Evolutionary conservation across 2,888 invertebrate species (phyloP).

Genomic region (Xestia rhomboidea): DNA sequence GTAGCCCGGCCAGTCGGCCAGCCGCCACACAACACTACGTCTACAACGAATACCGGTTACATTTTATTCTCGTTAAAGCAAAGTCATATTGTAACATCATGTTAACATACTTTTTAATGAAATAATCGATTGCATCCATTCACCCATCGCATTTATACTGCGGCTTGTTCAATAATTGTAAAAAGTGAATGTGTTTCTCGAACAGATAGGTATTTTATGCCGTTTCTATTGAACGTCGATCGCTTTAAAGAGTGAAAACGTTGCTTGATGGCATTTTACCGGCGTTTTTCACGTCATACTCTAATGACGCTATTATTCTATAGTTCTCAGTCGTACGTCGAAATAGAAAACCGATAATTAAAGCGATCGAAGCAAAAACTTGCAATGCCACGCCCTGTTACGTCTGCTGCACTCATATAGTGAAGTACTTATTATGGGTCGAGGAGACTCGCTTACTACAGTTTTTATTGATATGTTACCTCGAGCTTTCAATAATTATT

Average conservation of each 20-base stretch:
- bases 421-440: constrained; percentile 32
- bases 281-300: constrained; percentile 75
- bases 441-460: constrained; percentile 42
- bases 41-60: constrained; percentile 26
- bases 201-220: constrained; percentile 64
- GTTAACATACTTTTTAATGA: constrained; percentile 46
- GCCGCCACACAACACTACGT: constrained; percentile 9
- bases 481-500: constrained; percentile 10
- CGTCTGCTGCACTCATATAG: constrained; percentile 48
- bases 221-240: constrained; percentile 74
- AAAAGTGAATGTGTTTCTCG: constrained; percentile 75
- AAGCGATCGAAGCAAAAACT: constrained; percentile 72
- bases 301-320: constrained; percentile 83
- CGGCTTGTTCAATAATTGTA: constrained; percentile 55
- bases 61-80: constrained; percentile 31
- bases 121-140: constrained; percentile 61
- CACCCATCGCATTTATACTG: constrained; percentile 41
- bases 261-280: constrained; percentile 65
- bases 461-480: constrained; percentile 33
- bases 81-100: constrained; percentile 42
- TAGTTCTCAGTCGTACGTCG: constrained; percentile 81
- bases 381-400: constrained; percentile 62
- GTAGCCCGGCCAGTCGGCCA: background rate
- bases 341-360: constrained; percentile 87
- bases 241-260: constrained; percentile 80